phyloP scores from a whole-genome alignment of 2,888 invertebrate species.

The Phytoseiulus persimilis region DNA sequence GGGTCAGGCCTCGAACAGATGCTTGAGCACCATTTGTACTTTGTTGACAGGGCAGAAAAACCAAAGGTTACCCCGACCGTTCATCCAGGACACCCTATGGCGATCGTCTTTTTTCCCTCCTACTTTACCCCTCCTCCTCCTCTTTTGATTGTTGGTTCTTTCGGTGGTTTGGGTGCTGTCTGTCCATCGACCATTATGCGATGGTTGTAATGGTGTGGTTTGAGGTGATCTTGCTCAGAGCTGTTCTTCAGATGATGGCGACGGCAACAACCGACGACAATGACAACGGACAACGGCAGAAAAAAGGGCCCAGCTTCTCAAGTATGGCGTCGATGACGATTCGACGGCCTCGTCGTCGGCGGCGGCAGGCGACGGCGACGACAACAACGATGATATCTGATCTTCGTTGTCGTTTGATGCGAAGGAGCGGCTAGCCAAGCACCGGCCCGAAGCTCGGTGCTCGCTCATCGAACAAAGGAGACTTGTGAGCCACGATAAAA shows the following conservation, averaged over 20 bases:
- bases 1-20: not conserved
- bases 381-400: not conserved
- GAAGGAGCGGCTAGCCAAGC: not conserved
- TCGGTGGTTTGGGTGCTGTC: not conserved
- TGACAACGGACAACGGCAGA: not conserved
- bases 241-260: not conserved
- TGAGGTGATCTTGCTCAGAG: not conserved
- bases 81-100: not conserved
- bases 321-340: not conserved
- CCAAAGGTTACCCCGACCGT: not conserved
- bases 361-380: not conserved
- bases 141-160: not conserved
- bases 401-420: not conserved
- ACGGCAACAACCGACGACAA: not conserved
- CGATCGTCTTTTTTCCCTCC: not conserved
- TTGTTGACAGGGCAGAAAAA: not conserved
- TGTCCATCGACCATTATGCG: not conserved
- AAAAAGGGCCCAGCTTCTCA: not conserved
- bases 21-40: not conserved
- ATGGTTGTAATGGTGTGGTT: slow-evolving; percentile 5
- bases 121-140: not conserved
- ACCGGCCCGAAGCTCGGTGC: not conserved
- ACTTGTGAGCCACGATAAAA: not conserved
- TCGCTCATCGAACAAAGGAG: not conserved
- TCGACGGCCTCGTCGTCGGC: not conserved